Evolutionary conservation across 1,140 invertebrate genomes (phyloP).

Genomic region (Anastrepha obliqua): DNA sequence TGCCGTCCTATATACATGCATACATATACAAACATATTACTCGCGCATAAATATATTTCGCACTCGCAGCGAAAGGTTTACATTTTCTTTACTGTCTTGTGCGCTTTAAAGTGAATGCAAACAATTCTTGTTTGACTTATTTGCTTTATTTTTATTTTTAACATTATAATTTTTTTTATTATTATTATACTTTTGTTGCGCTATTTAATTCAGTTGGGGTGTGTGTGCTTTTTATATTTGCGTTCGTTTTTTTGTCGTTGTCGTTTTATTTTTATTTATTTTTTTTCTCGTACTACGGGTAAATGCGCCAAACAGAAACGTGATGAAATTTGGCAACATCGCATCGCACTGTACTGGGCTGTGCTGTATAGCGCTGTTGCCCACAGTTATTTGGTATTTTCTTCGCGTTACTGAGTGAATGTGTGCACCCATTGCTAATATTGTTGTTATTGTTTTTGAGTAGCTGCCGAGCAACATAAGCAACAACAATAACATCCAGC

Average conservation of each 20-base stretch:
- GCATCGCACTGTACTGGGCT: background rate
- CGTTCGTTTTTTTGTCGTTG: background rate
- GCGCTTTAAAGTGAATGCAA: slow-evolving; percentile 20
- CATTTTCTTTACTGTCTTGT: background rate
- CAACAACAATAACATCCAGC: background rate
- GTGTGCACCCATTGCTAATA: slow-evolving; percentile 14
- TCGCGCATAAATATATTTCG: background rate
- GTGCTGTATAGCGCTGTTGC: background rate
- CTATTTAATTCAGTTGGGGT: slow-evolving; percentile 9
- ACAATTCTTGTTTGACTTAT: slow-evolving; percentile 41
- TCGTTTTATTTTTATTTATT: background rate
- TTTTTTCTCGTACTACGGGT: background rate
- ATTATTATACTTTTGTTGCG: slow-evolving; percentile 27
- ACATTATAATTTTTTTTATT: background rate
- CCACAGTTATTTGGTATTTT: slow-evolving; percentile 48
- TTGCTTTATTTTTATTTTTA: background rate
- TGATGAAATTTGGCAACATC: slow-evolving; percentile 43
- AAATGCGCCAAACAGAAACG: slow-evolving; percentile 47
- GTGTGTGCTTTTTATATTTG: background rate
- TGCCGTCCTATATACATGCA: background rate
- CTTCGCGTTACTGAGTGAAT: slow-evolving; percentile 46
- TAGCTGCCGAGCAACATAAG: background rate
- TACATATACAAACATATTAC: background rate
- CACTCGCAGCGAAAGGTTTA: background rate
- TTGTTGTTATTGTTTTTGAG: background rate